Conservation (phyloP, 2,113 vertebrate genomes). For the Taxidea taxus region DNA sequence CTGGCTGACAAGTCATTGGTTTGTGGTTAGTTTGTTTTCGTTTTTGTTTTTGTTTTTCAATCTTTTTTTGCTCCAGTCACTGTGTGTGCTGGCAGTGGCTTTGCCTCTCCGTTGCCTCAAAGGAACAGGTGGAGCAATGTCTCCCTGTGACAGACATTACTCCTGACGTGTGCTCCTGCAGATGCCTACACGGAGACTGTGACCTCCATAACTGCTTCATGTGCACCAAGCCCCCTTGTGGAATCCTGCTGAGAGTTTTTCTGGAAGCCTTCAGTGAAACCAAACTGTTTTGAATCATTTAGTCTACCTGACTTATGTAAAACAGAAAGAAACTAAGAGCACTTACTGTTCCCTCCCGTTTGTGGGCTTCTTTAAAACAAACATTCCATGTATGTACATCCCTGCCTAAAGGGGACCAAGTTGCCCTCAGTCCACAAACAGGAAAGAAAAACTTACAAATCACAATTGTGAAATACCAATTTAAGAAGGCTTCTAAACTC, state of each 20-base stretch:
- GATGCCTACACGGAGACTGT: constrained; percentile 87
- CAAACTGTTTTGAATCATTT: not conserved
- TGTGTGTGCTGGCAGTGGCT: constrained; percentile 87
- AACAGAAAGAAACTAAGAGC: constrained; percentile 45
- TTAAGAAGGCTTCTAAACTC: constrained; percentile 53
- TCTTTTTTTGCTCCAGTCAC: constrained; percentile 83
- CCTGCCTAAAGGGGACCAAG: constrained; percentile 48
- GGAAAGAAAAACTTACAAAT: constrained; percentile 58
- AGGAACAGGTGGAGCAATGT: constrained; percentile 88
- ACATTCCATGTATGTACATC: not conserved
- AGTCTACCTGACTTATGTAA: not conserved
- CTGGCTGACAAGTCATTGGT: constrained; percentile 86
- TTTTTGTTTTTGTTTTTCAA: constrained; percentile 66
- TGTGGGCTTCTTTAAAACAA: constrained; percentile 23
- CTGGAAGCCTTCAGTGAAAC: constrained; percentile 73
- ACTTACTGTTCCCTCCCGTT: not conserved
- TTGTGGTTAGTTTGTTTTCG: constrained; percentile 83
- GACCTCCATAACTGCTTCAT: constrained; percentile 92
- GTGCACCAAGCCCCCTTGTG: constrained; percentile 91
- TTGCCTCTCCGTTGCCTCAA: constrained; percentile 86
- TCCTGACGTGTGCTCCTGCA: constrained; percentile 85
- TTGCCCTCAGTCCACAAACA: constrained; percentile 53
- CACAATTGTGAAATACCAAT: constrained; percentile 41
- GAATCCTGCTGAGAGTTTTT: constrained; percentile 93
- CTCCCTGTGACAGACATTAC: constrained; percentile 83